These are phyloP conservation scores for Rhea pennata DNA, from an alignment of 2,113 vertebrate species.

Conservation along the genomic window DNA sequence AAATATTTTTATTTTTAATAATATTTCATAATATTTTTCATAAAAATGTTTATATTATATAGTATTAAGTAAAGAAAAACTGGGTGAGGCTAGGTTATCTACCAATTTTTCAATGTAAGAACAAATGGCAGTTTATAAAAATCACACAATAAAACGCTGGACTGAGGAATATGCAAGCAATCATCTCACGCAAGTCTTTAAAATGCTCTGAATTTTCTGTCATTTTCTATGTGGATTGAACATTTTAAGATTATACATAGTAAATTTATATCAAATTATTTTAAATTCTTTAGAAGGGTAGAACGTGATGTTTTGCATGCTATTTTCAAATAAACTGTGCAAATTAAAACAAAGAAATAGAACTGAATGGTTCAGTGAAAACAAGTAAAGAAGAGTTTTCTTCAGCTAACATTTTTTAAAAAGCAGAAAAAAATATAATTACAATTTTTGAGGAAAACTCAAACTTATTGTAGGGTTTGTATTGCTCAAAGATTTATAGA, in stretches of 20 bases:
- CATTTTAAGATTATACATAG: background rate
- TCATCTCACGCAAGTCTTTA: background rate
- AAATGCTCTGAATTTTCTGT: background rate
- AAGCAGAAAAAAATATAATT: background rate
- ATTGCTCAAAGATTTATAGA: background rate
- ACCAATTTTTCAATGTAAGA: background rate
- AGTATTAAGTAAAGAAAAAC: background rate
- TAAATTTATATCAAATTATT: background rate
- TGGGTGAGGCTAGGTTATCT: background rate
- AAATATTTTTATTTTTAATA: background rate
- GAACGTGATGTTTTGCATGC: background rate
- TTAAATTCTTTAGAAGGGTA: background rate
- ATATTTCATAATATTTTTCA: background rate
- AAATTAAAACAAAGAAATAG: background rate
- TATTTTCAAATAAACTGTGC: background rate
- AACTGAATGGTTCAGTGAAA: background rate
- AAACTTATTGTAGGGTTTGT: background rate
- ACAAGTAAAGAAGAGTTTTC: background rate
- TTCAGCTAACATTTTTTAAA: background rate
- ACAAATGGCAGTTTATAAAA: background rate
- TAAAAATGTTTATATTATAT: background rate
- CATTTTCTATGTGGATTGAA: background rate
- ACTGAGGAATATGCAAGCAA: background rate
- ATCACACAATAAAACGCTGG: background rate
- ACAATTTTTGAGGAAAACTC: background rate